These are phyloP conservation scores for Spheniscus humboldti DNA, from an alignment of 2,797 vertebrate species.

Conservation along the genomic window DNA sequence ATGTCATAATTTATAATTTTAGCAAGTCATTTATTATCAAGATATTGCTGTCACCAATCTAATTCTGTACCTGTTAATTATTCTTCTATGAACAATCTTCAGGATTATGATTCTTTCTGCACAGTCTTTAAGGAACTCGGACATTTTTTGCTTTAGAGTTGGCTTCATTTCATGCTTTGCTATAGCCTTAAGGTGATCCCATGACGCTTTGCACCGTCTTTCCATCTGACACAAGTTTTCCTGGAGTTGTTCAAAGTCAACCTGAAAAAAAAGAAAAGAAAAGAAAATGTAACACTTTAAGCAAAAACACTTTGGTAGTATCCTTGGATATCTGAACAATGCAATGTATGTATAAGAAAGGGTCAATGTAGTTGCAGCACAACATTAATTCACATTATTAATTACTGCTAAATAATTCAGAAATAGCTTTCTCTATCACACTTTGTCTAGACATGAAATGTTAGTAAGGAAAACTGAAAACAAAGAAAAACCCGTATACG, in stretches of 20 bases:
- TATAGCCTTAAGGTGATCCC: conserved; percentile 98
- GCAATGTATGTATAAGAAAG: background rate
- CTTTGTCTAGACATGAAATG: background rate
- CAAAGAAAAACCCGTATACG: background rate
- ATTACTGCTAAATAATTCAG: background rate
- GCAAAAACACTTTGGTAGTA: fast-evolving
- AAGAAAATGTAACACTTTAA: background rate
- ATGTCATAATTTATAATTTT: background rate
- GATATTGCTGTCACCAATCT: background rate
- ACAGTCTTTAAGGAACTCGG: conserved; percentile 95
- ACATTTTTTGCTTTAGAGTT: conserved; percentile 92
- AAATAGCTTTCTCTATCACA: background rate
- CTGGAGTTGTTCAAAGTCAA: conserved; percentile 97
- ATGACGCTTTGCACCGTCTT: conserved; percentile 94
- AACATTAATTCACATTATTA: background rate
- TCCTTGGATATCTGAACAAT: background rate
- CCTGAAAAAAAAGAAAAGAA: conserved; percentile 73
- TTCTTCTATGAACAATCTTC: conserved; percentile 93
- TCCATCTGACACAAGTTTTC: conserved; percentile 96
- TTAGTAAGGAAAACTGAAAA: background rate
- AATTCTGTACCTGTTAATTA: conserved; percentile 88
- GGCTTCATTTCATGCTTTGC: conserved; percentile 96
- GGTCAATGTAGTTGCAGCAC: background rate
- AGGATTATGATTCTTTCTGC: conserved; percentile 96
- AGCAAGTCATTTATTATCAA: background rate